Percentiles rank a stretch among this genome's conserved stretches.
Evolutionary conservation across 2,113 vertebrate genomes (phyloP).

Genomic region (Campylomormyrus numenius): DNA sequence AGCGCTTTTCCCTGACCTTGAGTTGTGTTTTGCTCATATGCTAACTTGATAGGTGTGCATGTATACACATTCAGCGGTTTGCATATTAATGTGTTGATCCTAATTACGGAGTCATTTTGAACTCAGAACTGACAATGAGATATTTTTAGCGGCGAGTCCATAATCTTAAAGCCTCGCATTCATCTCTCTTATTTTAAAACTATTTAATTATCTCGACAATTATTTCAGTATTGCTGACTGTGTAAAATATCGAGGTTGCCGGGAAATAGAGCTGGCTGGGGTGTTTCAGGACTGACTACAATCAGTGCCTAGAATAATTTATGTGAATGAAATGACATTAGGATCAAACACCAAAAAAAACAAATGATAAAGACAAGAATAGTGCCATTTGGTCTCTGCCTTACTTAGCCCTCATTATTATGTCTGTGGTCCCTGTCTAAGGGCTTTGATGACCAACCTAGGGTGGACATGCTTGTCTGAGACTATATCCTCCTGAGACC

Average conservation of each 20-base stretch:
- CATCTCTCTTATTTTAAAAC: background rate
- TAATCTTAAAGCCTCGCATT: background rate
- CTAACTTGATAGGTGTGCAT: background rate
- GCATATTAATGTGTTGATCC: slow-evolving; percentile 2
- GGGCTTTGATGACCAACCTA: background rate
- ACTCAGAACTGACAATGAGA: background rate
- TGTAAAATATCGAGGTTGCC: background rate
- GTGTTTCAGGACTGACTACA: background rate
- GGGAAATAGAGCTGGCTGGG: background rate
- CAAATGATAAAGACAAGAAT: background rate
- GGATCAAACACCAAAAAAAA: background rate
- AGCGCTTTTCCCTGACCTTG: background rate
- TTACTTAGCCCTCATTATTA: background rate
- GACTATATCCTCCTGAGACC: background rate
- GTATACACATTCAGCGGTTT: background rate
- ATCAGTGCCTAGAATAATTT: background rate
- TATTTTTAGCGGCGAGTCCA: background rate
- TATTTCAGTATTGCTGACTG: background rate
- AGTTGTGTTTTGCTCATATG: background rate
- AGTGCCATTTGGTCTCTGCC: background rate
- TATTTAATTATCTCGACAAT: background rate
- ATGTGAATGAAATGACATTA: slow-evolving; percentile 1
- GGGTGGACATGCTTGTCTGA: background rate
- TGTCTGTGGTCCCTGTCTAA: background rate
- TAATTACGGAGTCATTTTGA: background rate